These are phyloP conservation scores for Apostichopus parvimensis DNA, from an alignment of 35 echinoderm and acorn worm species.

Conservation along the genomic window DNA sequence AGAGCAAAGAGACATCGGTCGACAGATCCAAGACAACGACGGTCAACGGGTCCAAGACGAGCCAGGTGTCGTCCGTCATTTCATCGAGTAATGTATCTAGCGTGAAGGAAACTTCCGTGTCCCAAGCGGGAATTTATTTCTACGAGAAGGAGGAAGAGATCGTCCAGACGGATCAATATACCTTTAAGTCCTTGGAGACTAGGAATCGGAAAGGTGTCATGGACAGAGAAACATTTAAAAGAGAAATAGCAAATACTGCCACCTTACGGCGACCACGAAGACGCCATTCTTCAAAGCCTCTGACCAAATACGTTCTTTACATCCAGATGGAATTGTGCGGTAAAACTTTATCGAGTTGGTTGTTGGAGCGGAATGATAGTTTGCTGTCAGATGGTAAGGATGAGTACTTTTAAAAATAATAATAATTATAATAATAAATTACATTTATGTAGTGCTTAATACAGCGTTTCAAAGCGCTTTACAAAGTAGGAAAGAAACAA, in stretches of 20 bases:
- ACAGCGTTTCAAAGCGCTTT: too few species aligned
- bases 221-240: background rate
- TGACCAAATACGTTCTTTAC: conserved; percentile 46
- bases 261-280: conserved; percentile 9
- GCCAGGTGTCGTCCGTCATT: background rate
- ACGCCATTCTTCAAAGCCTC: conserved; percentile 33
- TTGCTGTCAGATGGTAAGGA: background rate
- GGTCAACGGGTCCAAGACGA: background rate
- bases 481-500: too few species aligned
- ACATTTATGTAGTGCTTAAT: too few species aligned
- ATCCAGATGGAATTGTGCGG: conserved; percentile 70
- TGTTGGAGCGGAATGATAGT: conserved; percentile 24
- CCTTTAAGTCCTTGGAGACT: background rate
- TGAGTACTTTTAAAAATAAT: too few species aligned
- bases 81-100: background rate
- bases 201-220: background rate
- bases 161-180: background rate
- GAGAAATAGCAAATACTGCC: background rate
- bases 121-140: background rate
- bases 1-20: background rate
- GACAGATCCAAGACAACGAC: background rate
- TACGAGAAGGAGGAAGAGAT: conserved; percentile 30
- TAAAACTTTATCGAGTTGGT: conserved; percentile 44
- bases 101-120: background rate
- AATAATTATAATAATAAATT: too few species aligned